Base-by-base conservation (phyloP, 1,140 invertebrate genomes). In the Atta texana region DNA sequence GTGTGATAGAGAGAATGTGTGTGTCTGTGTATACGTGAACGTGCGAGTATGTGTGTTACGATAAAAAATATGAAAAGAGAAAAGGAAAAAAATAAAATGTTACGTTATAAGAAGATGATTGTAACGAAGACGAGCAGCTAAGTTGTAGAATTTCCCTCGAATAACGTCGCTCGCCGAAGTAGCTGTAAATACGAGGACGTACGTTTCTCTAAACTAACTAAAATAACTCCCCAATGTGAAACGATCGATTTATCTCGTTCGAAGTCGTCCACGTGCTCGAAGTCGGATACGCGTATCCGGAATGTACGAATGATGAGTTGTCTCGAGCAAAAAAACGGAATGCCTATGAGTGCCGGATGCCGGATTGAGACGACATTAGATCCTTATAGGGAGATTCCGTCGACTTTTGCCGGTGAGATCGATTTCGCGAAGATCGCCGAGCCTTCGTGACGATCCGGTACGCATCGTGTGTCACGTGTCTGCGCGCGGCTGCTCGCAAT, bases 151-250 rank as follows among this genome's bases (percentile, higher is more conserved):
- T 81, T 31, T 16, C 21, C 39, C 24, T 74, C 55, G 55, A 59
- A 28, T 82, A 61, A 75, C 69, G 80, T 84, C 80, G 80, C 80
- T 84, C 80, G 69, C 69, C 80, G 69, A 74, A 84, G 69, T 82
- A 82, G 80, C 31, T 84, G 80, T 84, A 84, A 84, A 84, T 84
- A 75, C 44, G 39, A 74, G 80, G 59, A 82, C 71, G 53, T 59
- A 51, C 39, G 69, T 84, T 84, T 84, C 55, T 84, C 57, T 75
- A n/a, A 74, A 84, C 28, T 44, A 51, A 49, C 61, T 51, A 74
- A 44, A 74, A 21, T 74, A 82, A n/a, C 39, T 51, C 49, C 49
- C 14, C 14, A 5, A 57, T 68, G 34, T 44, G 21, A 28, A 82
- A 55, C 51, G 78, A 21, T 10, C 24, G 68, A 49, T 49, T 72